These are phyloP conservation scores for Jordanella pulchra DNA, from an alignment of 2,797 vertebrate species.

Conservation along the genomic window DNA sequence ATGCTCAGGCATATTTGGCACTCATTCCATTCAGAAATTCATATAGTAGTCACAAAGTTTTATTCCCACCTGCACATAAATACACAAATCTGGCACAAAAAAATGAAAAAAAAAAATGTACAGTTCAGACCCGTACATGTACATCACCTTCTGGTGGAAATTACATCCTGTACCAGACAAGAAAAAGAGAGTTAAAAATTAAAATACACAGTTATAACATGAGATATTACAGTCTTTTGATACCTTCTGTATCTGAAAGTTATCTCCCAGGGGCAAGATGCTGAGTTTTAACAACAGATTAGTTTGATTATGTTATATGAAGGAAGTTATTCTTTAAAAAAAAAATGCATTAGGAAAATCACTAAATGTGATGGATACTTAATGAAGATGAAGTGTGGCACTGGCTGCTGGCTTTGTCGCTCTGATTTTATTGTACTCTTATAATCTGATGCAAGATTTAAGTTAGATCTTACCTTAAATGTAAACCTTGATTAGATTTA, in stretches of 20 bases:
- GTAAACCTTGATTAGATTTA: neutral
- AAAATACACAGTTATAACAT: conserved; percentile 38
- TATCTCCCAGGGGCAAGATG: conserved; percentile 48
- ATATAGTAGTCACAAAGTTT: conserved; percentile 74
- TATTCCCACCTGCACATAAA: conserved; percentile 63
- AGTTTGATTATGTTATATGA: conserved; percentile 21
- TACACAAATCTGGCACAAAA: conserved; percentile 63
- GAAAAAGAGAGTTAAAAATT: conserved; percentile 27
- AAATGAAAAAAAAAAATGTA: conserved; percentile 43
- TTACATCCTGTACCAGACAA: conserved; percentile 42
- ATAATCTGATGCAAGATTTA: neutral
- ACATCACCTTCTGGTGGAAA: conserved; percentile 52
- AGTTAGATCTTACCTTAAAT: neutral
- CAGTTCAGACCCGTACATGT: conserved; percentile 56
- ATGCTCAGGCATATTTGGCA: conserved; percentile 78
- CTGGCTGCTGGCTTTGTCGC: conserved; percentile 29
- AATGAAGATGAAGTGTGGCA: conserved; percentile 30
- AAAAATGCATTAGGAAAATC: conserved; percentile 17
- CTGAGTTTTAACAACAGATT: conserved; percentile 51
- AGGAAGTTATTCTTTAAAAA: conserved; percentile 4
- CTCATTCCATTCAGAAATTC: conserved; percentile 70
- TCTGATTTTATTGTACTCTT: conserved; percentile 26
- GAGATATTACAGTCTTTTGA: conserved; percentile 65
- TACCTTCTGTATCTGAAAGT: conserved; percentile 56
- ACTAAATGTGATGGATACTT: conserved; percentile 15